phyloP scores from a whole-genome alignment of 2,797 vertebrate genomes.

The Bradypus variegatus region DNA sequence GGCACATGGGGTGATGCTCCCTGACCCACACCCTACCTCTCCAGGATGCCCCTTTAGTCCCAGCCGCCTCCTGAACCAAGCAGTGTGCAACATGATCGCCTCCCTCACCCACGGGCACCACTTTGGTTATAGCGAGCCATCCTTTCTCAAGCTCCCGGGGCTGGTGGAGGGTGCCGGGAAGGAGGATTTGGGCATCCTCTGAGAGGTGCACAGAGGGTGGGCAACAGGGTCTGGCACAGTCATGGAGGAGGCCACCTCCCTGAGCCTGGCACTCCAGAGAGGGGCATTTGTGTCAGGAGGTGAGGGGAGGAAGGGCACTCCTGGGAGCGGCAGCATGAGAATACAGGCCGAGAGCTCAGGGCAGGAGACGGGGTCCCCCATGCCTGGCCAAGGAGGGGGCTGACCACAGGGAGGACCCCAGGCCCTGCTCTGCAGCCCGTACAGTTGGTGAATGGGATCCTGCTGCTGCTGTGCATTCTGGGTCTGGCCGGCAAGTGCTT shows the following conservation, averaged over 20 bases:
- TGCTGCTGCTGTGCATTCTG: conserved; percentile 54
- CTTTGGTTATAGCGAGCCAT: conserved; percentile 59
- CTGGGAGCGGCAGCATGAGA: neutral
- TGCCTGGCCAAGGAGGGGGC: rapidly evolving
- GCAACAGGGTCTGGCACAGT: rapidly evolving
- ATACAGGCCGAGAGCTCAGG: neutral
- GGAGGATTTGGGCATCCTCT: neutral
- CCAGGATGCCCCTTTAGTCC: no score
- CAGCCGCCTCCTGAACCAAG: no score
- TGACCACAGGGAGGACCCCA: neutral
- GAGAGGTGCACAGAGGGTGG: neutral
- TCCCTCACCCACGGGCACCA: neutral
- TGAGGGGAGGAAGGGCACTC: neutral
- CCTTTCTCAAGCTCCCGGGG: conserved; percentile 40
- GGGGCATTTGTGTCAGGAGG: neutral
- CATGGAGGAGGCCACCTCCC: rapidly evolving
- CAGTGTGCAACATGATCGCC: no score
- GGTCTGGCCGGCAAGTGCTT: conserved; percentile 67
- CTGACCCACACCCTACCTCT: no score
- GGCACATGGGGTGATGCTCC: no score
- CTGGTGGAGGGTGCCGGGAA: rapidly evolving
- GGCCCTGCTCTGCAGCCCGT: rapidly evolving
- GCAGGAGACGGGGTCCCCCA: neutral
- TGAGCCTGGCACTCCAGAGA: rapidly evolving
- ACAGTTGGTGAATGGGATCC: conserved; percentile 23